Evolutionary conservation across 2,797 vertebrate species (phyloP).

Genomic region (Vultur gryphus): DNA sequence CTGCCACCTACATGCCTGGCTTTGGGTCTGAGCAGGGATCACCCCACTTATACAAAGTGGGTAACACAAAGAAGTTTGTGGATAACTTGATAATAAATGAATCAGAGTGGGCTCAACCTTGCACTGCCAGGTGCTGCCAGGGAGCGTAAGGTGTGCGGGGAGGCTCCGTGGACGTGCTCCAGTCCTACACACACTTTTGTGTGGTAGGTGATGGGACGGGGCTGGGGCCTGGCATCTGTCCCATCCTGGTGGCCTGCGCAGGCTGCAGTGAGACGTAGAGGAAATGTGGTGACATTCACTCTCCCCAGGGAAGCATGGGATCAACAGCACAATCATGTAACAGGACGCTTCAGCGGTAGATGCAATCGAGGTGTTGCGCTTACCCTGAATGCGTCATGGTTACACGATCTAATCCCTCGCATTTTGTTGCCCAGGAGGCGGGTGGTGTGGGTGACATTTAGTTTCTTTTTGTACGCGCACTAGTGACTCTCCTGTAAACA

Average conservation of each 20-base stretch:
- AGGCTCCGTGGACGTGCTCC: fast-evolving
- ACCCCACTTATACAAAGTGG: fast-evolving
- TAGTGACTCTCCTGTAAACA: neutral
- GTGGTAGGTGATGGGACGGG: neutral
- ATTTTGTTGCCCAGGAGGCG: neutral
- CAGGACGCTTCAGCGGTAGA: neutral
- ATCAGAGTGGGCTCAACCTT: neutral
- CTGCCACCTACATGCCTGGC: neutral
- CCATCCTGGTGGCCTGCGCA: neutral
- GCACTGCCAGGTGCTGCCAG: neutral
- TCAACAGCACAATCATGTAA: neutral
- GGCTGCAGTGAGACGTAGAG: neutral
- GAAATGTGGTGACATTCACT: neutral
- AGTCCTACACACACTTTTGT: fast-evolving
- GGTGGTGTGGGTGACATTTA: neutral
- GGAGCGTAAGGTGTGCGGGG: fast-evolving
- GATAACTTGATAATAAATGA: neutral
- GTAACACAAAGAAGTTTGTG: neutral
- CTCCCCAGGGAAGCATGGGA: neutral
- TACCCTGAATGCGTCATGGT: fast-evolving
- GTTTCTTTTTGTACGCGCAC: neutral
- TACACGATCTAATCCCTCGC: neutral
- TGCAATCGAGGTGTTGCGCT: neutral
- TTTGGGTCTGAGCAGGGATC: neutral
- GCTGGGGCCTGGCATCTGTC: neutral